Evolutionary conservation across 1,140 invertebrate genomes (phyloP), one percentile per base, ranked within the genome.

Genomic region (Caenorhabditis brenneri): DNA sequence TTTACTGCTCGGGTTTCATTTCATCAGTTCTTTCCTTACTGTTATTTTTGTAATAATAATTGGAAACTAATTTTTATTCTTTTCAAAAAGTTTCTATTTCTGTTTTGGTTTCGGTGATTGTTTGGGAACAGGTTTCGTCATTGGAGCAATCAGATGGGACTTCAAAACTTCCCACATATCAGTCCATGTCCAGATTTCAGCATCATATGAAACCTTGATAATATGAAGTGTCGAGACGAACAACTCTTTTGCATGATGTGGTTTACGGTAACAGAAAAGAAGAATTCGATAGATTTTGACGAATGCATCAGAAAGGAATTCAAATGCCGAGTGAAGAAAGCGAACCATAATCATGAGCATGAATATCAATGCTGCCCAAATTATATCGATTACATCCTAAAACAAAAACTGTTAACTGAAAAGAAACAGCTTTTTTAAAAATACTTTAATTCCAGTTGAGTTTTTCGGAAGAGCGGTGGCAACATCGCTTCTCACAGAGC

Each of bases 331-430:
- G 12, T 51, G 78, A 19, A 55, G 51, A 15, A 51, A 36, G 5
- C 65, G 65, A 74, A 74, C 65, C 36, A 42, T 46, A n/a, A 74
- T 74, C 65, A 74, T 74, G 65, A 74, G 65, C 33, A 74, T 46
- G 36, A 22, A 42, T 9, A 74, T 74, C 10, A 74, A 6, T 12
- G 65, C 65, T 1, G 33, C 36, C 65, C 65, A 74, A 10, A 74
- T 9, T 15, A 42, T 74, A 42, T 74, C 36, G 36, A 74, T 12
- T 24, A 74, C 36, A 46, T 74, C 36, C 65, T 74, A n/a, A 24
- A 74, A 42, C n/a, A 65, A 65, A 65, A 65, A 36, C 10, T 5
- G 31, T 15, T 5, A 55, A 55, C 3, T 65, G 2, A n/a, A 65
- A 19, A 55, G 19, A 24, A 27, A n/a, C n/a, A n/a, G n/a, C 6